A percentile compares a stretch with the other conserved stretches of the same genome.
These are phyloP conservation scores for Gallinago jamesoni DNA, from an alignment of 2,113 vertebrate genomes.

Conservation along the genomic window DNA sequence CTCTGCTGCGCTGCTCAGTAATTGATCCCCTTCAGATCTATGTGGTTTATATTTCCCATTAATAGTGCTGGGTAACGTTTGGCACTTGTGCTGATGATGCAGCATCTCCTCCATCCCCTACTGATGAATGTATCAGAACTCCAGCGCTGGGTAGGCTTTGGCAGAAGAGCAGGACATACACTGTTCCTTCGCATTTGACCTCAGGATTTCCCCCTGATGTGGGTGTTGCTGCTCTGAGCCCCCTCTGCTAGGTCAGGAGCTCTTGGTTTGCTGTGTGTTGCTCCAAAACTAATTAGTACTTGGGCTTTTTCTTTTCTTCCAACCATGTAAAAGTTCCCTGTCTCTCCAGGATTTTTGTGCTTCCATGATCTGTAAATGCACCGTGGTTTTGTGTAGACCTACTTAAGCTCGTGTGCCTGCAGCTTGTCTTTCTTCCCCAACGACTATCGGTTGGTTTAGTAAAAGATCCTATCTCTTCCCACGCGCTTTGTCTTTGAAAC, in stretches of 20 bases:
- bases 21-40: neutral
- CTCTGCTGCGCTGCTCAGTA: neutral
- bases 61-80: neutral
- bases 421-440: neutral
- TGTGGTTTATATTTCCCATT: neutral
- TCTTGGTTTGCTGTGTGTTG: neutral
- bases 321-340: neutral
- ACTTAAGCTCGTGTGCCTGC: neutral
- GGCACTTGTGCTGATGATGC: neutral
- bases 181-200: neutral
- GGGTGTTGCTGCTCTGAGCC: neutral
- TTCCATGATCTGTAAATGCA: neutral
- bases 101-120: neutral
- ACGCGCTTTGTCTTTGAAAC: neutral
- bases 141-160: fast-evolving
- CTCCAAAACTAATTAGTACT: neutral
- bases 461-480: neutral
- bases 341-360: neutral
- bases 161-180: neutral
- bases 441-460: neutral
- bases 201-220: neutral
- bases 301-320: neutral
- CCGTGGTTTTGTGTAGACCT: neutral
- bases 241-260: neutral
- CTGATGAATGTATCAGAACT: fast-evolving